Base-by-base conservation (phyloP, 2,888 invertebrate species). In the Candidula unifasciata region DNA sequence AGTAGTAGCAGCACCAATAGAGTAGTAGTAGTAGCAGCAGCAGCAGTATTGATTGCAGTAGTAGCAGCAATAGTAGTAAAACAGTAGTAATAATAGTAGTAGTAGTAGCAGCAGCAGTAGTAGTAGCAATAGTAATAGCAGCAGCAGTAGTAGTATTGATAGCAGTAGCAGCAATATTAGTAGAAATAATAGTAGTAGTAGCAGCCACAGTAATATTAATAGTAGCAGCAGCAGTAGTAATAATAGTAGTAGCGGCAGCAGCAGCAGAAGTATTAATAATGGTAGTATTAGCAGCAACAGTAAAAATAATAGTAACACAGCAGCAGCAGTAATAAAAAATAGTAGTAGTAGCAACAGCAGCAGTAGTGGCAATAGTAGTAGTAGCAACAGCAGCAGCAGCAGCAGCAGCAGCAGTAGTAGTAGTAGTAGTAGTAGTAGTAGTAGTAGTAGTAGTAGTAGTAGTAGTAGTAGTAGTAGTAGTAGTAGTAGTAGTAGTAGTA, bases 401-500 rank as follows among this genome's bases (percentile, higher is more conserved):
- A 73, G 73, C 5, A 73, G 66, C 3, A 66, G 66, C 27, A 27
- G 66, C 3, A 66, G 66, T 27, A 66, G 66, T 27, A 66, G 66
- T 27, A n/a, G 66, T 27, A 66, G 66, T 5, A n/a, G 66, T 66
- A n/a, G 66, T 66, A n/a, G 66, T 27, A n/a, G 66, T 27, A 3
- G 66, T 66, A n/a, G 66, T 27, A 66, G 66, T 27, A 66, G 66
- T 27, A n/a, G 73, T 35, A 73, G 73, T n/a, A 73, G 73, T n/a
- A 73, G 35, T 52, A 73, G 73, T 52, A 73, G 73, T 52, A 73
- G 44, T 52, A 73, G 73, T 52, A 37, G 73, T 27, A 73, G 73
- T 35, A 73, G 73, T 35, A 73, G 73, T 35, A 73, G 73, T 35
- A 73, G 73, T 73, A 73, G 73, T 73, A 73, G 73, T 35, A 73